Conservation (phyloP, 2,113 vertebrate species). For the Nothocercus julius region DNA sequence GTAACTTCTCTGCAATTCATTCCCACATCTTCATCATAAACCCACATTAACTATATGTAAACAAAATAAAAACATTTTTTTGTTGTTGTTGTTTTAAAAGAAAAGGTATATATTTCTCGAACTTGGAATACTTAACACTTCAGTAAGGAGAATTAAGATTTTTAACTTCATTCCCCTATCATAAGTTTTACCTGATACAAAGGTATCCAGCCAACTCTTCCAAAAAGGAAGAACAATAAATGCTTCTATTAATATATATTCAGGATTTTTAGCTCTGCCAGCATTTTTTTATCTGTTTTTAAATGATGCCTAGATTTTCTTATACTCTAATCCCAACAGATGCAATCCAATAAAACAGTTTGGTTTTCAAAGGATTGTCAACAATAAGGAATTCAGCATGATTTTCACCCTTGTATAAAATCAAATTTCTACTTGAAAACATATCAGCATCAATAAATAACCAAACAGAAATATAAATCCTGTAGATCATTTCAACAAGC, state of each 20-base stretch:
- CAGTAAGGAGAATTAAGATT: background rate
- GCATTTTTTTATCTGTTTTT: background rate
- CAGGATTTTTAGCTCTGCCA: too few relatives aligned
- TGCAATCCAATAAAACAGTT: background rate
- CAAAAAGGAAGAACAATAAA: background rate
- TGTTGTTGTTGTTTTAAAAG: background rate
- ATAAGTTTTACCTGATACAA: background rate
- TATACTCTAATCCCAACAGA: background rate
- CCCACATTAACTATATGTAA: conserved; percentile 91
- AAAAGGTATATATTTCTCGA: background rate
- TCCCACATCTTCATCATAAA: conserved; percentile 95
- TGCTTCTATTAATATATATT: background rate
- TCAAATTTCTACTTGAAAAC: background rate
- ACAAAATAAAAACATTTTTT: conserved; percentile 50
- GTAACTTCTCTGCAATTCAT: conserved; percentile 98
- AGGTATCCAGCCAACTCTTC: background rate
- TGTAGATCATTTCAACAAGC: background rate
- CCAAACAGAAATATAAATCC: background rate
- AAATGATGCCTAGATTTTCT: background rate
- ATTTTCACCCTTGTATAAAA: background rate
- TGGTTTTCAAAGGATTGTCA: background rate
- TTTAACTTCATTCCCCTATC: background rate
- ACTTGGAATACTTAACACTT: background rate
- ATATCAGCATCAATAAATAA: background rate
- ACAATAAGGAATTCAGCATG: background rate